Base-by-base conservation (phyloP, 2,888 invertebrate genomes). In the Leptopilina myrica region DNA sequence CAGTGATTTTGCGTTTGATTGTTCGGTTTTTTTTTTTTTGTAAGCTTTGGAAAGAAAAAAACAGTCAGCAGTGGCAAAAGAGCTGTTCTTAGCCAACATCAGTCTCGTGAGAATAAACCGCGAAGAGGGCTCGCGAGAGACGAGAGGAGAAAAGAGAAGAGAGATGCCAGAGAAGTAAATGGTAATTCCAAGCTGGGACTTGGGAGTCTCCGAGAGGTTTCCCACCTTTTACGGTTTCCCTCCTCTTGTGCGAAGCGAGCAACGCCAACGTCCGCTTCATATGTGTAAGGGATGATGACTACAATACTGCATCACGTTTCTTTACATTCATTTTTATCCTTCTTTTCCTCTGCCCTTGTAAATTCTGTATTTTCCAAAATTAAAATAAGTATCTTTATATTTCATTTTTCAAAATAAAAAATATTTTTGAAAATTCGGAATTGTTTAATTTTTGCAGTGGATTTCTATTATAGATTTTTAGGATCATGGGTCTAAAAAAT, bases 161-260 rank as follows among this genome's bases (percentile, higher is more conserved):
- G 86, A 89, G 88, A 89, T 89, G 89, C 86, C 86, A 84, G 86
- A 88, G 89, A 88, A 85, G 88, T 88, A 87, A 62, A 90, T 89
- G 89, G 87, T 89, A 90, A 90, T 88, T 90, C 88, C 88, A 84
- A 81, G 86, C 87, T 89, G 85, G 86, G 86, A 90, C 90, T 88
- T 88, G 89, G 88, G 86, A 90, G 91, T 83, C 89, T 86, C 88
- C 86, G 88, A 90, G 90, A 91, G 91, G 91, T 91, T 91, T 91
- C 91, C 91, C 89, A 91, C 90, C 91, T 91, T 91, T 86, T 91
- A 91, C 90, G 91, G 91, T 90, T 91, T 91, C 91, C 89, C 90
- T 90, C 87, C 86, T 88, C 87, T 85, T 85, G 76, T 78, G 77
- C 78, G 80, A 82, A 78, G 80, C 78, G 77, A 64, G 78, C 81